Evolutionary conservation across 2,888 invertebrate species (phyloP), one percentile per base, ranked within the genome.

Genomic region (Podotricha telesiphe): DNA sequence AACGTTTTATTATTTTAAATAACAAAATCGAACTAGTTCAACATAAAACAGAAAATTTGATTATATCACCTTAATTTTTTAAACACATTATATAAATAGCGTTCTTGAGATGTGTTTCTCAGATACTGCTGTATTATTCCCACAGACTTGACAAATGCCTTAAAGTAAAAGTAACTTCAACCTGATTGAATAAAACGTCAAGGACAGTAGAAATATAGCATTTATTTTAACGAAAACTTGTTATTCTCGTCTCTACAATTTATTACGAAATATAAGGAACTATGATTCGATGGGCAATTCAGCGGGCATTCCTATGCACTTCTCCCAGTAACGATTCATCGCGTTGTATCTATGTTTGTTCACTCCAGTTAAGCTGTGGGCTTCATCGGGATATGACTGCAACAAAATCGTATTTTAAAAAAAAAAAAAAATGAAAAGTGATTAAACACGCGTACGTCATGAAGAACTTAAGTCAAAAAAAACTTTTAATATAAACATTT

Each of bases 361-460:
- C 0, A 96, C 96, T 15, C 95, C 94, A 0, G 82, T 80, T 76
- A 98, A 89, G 42, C 94, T 93, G 85, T 98, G 98, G 45, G 95
- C 95, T 85, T 98, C 97, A 84, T 98, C 98, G 0, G 98, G 96
- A 81, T 98, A 98, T 10, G 95, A 95, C 96, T 96, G 87, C 13
- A 86, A 88, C 78, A 47, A 71, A 42, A 42, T 13, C n/a, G n/a
- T n/a, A n/a, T n/a, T n/a, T n/a, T n/a, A n/a, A n/a, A n/a, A n/a
- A n/a, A n/a, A n/a, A n/a, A n/a, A n/a, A n/a, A n/a, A n/a, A n/a
- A n/a, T n/a, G n/a, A n/a, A n/a, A n/a, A n/a, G n/a, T 28, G 28
- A 28, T 4, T 28, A 28, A 28, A 4, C 28, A 28, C 28, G 28
- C 28, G 28, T 28, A 28, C 6, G 28, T 28, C 2, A 28, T 28